Evolutionary conservation across 2,797 vertebrate genomes (phyloP).

Genomic region (Mallotus villosus): DNA sequence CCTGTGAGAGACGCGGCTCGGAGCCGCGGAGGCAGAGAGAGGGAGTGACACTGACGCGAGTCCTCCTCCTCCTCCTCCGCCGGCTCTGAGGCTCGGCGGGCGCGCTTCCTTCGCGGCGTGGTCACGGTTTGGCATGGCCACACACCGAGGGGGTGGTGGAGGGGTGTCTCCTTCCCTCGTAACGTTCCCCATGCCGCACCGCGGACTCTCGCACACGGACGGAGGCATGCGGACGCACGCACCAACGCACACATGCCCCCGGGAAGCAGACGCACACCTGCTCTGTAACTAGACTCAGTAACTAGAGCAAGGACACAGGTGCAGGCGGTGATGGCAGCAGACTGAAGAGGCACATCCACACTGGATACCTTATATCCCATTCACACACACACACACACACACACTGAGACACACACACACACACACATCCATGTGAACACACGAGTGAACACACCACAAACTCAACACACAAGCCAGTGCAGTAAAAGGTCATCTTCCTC

Average conservation of each 20-base stretch:
- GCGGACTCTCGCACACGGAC: neutral
- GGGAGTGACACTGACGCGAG: neutral
- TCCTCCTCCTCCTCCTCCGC: no score
- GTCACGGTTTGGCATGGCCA: constrained; percentile 42
- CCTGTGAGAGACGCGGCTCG: neutral
- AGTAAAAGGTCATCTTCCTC: constrained; percentile 10
- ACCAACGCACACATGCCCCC: neutral
- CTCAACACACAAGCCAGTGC: constrained; percentile 5
- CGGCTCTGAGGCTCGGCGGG: constrained; percentile 29
- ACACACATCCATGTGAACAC: constrained; percentile 1
- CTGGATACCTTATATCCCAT: constrained; percentile 3
- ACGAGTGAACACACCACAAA: neutral
- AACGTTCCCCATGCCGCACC: neutral
- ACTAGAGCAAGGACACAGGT: constrained; percentile 41
- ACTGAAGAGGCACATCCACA: constrained; percentile 27
- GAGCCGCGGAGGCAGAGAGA: neutral
- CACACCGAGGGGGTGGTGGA: neutral
- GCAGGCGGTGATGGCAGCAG: constrained; percentile 39
- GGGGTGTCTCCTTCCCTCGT: no score
- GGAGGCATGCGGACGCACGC: neutral
- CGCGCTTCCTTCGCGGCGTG: constrained; percentile 36
- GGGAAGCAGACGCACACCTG: neutral
- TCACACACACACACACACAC: constrained; percentile 2
- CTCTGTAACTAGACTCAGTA: neutral
- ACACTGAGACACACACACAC: constrained; percentile 11